Evolutionary conservation across 2,797 vertebrate genomes (phyloP).

Genomic region (Anableps anableps): DNA sequence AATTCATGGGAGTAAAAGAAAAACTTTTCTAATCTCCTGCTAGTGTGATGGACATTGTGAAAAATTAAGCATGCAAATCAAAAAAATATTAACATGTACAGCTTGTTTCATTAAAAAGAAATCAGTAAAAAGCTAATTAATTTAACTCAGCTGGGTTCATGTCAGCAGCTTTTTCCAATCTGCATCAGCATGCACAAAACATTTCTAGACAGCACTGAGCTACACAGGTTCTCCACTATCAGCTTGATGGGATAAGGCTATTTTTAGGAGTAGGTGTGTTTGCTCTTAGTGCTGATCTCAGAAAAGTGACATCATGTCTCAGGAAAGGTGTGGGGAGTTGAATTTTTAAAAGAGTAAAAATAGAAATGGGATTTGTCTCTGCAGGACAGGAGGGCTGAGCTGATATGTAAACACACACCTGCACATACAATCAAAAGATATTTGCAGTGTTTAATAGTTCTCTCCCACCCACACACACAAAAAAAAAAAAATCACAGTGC

Average conservation of each 20-base stretch:
- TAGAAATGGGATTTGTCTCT: conserved; percentile 48
- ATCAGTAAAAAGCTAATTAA: neutral
- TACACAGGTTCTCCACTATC: conserved; percentile 40
- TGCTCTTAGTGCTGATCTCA: conserved; percentile 31
- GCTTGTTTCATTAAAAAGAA: neutral
- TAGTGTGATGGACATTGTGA: neutral
- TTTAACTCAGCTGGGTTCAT: neutral
- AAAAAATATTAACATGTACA: neutral
- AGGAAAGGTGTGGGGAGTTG: conserved; percentile 35
- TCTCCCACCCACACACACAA: conserved; percentile 8
- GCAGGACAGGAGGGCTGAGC: conserved; percentile 25
- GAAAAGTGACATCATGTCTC: conserved; percentile 35
- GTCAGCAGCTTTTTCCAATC: neutral
- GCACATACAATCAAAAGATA: conserved; percentile 10
- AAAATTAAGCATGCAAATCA: neutral
- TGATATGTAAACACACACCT: conserved; percentile 11
- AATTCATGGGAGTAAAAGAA: neutral
- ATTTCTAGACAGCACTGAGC: conserved; percentile 7
- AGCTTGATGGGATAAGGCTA: conserved; percentile 25
- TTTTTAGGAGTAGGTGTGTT: conserved; percentile 48
- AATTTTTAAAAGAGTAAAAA: conserved; percentile 53
- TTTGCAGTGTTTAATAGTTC: conserved; percentile 33
- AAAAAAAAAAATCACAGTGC: conserved; percentile 3
- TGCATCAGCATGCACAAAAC: neutral
- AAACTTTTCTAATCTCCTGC: neutral